phyloP scores from a whole-genome alignment of 2,113 vertebrate genomes.

The Cromileptes altivelis region DNA sequence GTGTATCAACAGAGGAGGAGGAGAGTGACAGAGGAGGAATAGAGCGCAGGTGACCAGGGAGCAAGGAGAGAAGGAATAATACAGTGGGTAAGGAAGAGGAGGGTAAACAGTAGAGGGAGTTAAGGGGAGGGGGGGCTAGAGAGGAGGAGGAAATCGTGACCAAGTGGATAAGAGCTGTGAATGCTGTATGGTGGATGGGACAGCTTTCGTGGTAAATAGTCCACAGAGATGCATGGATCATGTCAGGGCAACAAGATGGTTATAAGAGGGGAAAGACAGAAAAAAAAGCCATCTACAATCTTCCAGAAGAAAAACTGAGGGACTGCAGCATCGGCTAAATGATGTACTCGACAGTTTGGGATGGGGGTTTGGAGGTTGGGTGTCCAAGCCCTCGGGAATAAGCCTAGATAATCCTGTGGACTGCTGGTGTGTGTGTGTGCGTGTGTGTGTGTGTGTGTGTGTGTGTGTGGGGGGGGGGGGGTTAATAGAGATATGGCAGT shows the following conservation, averaged over 20 bases:
- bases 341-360: conserved; percentile 46
- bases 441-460: conserved; percentile 1
- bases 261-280: background rate
- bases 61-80: background rate
- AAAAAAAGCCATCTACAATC: background rate
- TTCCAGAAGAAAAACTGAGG: conserved; percentile 36
- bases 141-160: background rate
- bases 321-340: conserved; percentile 52
- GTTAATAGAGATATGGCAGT: conserved; percentile 45
- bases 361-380: conserved; percentile 40
- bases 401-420: conserved; percentile 65
- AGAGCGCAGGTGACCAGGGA: background rate
- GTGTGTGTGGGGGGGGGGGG: background rate
- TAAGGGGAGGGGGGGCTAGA: background rate
- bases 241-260: conserved; percentile 15
- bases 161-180: conserved; percentile 34
- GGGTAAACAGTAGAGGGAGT: background rate
- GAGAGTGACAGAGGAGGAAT: background rate
- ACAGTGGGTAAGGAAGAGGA: background rate
- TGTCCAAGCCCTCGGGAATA: conserved; percentile 62
- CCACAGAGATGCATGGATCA: conserved; percentile 44
- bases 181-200: conserved; percentile 34
- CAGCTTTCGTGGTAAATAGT: conserved; percentile 38
- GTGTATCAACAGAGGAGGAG: conserved; percentile 6
- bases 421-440: conserved; percentile 44